phyloP scores from a whole-genome alignment of 2,113 vertebrate genomes.

The Mobula hypostoma region DNA sequence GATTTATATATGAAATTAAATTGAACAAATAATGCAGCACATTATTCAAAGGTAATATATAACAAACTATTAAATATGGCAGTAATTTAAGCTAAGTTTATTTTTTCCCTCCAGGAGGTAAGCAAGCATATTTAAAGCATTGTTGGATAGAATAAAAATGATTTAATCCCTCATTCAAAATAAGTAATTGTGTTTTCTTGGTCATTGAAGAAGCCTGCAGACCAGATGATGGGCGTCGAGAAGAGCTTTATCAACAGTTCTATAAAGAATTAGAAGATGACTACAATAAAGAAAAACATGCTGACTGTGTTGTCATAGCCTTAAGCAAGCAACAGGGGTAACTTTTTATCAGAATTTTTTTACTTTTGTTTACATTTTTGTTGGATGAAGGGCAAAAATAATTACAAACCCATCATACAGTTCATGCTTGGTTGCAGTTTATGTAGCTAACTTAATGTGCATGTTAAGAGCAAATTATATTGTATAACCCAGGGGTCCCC shows the following conservation, averaged over 20 bases:
- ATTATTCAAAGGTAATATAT: background rate
- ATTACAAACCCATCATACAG: background rate
- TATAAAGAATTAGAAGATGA: constrained; percentile 61
- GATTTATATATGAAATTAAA: background rate
- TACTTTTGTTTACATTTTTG: background rate
- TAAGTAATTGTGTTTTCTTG: background rate
- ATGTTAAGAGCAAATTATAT: too few relatives aligned
- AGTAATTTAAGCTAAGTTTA: background rate
- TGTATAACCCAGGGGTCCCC: too few relatives aligned
- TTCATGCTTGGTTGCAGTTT: background rate
- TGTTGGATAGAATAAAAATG: background rate
- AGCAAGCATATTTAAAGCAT: background rate
- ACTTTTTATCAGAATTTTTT: constrained; percentile 38
- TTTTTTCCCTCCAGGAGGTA: background rate
- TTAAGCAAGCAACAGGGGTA: constrained; percentile 60
- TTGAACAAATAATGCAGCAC: background rate
- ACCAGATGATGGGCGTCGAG: constrained; percentile 41
- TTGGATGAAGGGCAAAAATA: background rate
- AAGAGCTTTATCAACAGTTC: constrained; percentile 59
- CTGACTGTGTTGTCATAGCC: constrained; percentile 60
- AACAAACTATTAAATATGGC: background rate
- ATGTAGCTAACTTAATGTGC: too few relatives aligned
- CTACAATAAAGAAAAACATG: constrained; percentile 46
- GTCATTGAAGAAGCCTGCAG: constrained; percentile 6
- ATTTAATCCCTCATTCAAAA: background rate